These are phyloP conservation scores for Sibirionetta formosa DNA, from an alignment of 2,797 vertebrate genomes.

Conservation along the genomic window DNA sequence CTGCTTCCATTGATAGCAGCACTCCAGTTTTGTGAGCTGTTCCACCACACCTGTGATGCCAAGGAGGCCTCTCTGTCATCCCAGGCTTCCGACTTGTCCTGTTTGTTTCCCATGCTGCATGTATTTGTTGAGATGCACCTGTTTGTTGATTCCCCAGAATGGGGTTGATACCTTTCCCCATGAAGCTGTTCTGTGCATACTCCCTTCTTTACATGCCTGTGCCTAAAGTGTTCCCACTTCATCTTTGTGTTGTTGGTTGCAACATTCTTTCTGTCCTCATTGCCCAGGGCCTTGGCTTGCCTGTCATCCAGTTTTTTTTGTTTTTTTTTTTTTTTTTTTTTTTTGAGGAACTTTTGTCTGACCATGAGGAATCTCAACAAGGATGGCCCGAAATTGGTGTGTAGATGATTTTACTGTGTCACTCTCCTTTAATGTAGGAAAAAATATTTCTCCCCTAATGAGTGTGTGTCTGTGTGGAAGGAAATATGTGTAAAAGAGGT, in stretches of 20 bases:
- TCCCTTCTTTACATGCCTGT: background rate
- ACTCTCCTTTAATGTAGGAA: background rate
- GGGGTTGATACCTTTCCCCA: background rate
- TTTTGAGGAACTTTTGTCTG: background rate
- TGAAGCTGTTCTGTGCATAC: background rate
- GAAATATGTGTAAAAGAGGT: background rate
- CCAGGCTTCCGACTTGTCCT: background rate
- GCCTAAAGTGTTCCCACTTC: rapidly evolving
- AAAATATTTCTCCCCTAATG: background rate
- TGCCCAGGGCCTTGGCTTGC: background rate
- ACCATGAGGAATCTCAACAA: background rate
- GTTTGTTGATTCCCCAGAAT: background rate
- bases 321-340: background rate
- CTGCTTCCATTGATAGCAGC: rapidly evolving
- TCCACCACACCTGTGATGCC: background rate
- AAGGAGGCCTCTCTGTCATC: background rate
- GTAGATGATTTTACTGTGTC: background rate
- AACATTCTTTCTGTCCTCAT: no score
- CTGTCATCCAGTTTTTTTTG: background rate
- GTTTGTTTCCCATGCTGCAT: rapidly evolving
- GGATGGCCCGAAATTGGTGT: background rate
- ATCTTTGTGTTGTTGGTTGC: background rate
- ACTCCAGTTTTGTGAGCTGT: rapidly evolving
- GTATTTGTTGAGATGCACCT: background rate
- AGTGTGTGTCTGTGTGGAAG: background rate